Base-by-base conservation (phyloP, 2,797 vertebrate genomes). In the Oryzias sinensis region DNA sequence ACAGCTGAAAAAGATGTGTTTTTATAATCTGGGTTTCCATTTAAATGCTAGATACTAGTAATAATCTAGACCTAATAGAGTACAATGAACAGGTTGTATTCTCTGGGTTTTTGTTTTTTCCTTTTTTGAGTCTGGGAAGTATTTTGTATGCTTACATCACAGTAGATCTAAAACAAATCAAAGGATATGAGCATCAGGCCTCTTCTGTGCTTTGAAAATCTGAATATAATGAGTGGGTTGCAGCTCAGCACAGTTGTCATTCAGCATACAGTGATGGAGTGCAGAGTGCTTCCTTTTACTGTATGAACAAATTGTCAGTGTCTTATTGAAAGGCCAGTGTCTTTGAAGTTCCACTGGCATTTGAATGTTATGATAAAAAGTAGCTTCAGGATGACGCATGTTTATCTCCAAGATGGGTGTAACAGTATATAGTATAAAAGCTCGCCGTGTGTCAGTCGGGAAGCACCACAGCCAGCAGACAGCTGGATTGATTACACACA, bases 141-240 rank as follows among this genome's bases (percentile, higher is more conserved):
- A 61, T 33, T 75, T 81, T 67, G 62, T 71, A 47, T 14, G 60
- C 59, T 57, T 62, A 65, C 51, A 45, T 46, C 18, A 8, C 53
- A 25, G 60, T 49, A 29, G 51, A 64, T 68, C 43, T 73, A 65
- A 77, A 63, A 59, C 58, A 60, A 74, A 41, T 49, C 60, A 76
- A 75, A 71, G 48, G 40, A 76, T 74, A 54, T 60, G 64, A 73
- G 61, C 63, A 66, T 29, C 53, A 69, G 76, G 55, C 58, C 49
- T 50, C 42, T 40, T 54, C 49, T 47, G 41, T 75, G 61, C 51
- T 49, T 72, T 76, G 65, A 72, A 77, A 73, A 75, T 79, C 76
- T 78, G 65, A 70, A 73, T 63, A 61, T 79, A 84, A 82, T 80
- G 63, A 85, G 71, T 70, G 72, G 75, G 75, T 73, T 70, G 64